Conservation (phyloP, 1,140 invertebrate genomes). For the Trichonephila clavata region DNA sequence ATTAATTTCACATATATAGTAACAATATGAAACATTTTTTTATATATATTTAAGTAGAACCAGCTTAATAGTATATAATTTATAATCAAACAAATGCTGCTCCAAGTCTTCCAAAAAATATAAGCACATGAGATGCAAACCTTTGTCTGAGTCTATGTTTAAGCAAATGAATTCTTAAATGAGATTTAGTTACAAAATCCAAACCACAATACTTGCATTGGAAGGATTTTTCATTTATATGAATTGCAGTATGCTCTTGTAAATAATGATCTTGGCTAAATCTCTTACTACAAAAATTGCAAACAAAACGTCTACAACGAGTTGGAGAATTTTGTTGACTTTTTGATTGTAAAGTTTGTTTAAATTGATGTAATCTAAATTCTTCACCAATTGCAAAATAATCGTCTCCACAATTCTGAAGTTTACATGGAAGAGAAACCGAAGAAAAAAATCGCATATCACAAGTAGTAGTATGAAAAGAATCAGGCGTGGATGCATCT, state of each 20-base stretch:
- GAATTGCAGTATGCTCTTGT: neutral
- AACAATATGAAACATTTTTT: too few species aligned
- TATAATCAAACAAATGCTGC: conserved; percentile 55
- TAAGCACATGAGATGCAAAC: conserved; percentile 29
- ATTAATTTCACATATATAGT: too few species aligned
- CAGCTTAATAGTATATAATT: too few species aligned
- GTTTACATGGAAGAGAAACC: conserved; percentile 50
- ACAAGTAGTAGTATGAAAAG: conserved; percentile 7
- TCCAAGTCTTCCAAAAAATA: conserved; percentile 53
- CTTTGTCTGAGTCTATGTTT: conserved; percentile 46
- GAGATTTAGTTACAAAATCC: conserved; percentile 26
- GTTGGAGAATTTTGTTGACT: neutral
- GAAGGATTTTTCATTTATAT: neutral
- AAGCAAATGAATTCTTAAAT: conserved; percentile 13
- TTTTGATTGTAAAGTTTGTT: neutral
- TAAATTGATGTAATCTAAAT: conserved; percentile 22
- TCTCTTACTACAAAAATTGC: conserved; percentile 32
- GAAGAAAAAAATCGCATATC: conserved; percentile 38
- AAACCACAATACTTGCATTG: conserved; percentile 33
- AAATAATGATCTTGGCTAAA: conserved; percentile 22
- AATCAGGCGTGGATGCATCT: conserved; percentile 11
- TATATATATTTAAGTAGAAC: too few species aligned
- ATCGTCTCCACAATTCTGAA: conserved; percentile 44
- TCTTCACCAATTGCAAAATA: conserved; percentile 22
- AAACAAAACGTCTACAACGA: neutral